Evolutionary conservation across 37 sponge, comb jelly and placozoan species (phyloP), one percentile per base, ranked within the genome.

Genomic region (Dysidea cf. avara): DNA sequence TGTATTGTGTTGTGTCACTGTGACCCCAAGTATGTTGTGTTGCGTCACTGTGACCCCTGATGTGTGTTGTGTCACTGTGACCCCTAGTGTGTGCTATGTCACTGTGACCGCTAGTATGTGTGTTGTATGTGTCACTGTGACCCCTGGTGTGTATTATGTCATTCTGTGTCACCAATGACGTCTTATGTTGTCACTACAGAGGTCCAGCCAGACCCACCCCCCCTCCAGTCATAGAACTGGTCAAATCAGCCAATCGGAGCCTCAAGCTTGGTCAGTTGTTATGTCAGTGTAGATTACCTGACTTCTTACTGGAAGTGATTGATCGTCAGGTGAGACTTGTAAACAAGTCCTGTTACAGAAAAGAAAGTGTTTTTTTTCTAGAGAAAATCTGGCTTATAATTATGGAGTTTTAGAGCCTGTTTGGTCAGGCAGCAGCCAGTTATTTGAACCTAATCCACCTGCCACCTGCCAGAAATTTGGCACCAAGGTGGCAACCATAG

Each of bases 261-360:
- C 83, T 90, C 36, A 83, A 70, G 48, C 64, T 95, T 16, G 90
- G 86, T 4, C 82, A 92, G 69, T 59, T 80, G 29, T 91, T 99
- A 37, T 92, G 93, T 53, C 77, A 69, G 21, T 93, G 93, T 55
- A 56, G 99, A 37, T 86, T 87, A 7, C 99, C 99, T 17, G 99
- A 99, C 67, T 99, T 99, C 62, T 81, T 99, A 9, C 67, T 99
- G 59, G 91, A 84, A 24, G 76, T 99, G 61, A 92, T 99, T n/a
- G 79, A 92, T 57, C 69, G 61, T 43, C 95, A 94, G 82, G 91
- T 84, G 25, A 57, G 54, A 26, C n/a, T 25, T 58, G 61, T 58
- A 20, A 58, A 58, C n/a, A 17, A 50, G 17, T n/a, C n/a, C n/a
- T n/a, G n/a, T n/a, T n/a, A n/a, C n/a, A n/a, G n/a, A n/a, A n/a